phyloP scores from a whole-genome alignment of 2,797 vertebrate genomes.

The Lacerta bilineata region DNA sequence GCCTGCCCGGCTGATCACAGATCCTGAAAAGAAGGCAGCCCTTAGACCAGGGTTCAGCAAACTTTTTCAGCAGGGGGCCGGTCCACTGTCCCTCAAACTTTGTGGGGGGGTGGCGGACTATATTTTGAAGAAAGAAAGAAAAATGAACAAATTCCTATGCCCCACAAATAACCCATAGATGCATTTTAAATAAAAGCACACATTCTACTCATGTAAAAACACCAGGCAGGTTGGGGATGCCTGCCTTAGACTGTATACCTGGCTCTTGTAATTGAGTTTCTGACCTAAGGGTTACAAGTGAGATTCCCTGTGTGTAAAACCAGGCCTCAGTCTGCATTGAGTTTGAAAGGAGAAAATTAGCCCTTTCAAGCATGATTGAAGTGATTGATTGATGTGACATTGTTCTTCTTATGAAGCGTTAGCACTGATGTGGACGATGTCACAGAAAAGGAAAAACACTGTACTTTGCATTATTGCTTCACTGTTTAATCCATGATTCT shows the following conservation, averaged over 20 bases:
- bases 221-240: too few species aligned
- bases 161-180: too few species aligned
- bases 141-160: too few species aligned
- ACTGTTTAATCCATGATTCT: background rate
- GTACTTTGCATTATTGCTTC: conserved; percentile 46
- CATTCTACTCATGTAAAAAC: too few species aligned
- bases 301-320: background rate
- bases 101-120: too few species aligned
- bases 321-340: background rate
- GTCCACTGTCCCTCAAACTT: too few species aligned
- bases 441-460: background rate
- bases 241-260: background rate
- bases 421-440: background rate
- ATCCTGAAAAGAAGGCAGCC: background rate
- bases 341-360: background rate
- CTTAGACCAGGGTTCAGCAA: background rate
- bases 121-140: too few species aligned
- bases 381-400: background rate
- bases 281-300: background rate
- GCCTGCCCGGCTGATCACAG: too few species aligned
- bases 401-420: conserved; percentile 17
- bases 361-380: background rate
- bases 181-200: too few species aligned
- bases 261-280: background rate
- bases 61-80: too few species aligned